Evolutionary conservation across 2,888 invertebrate genomes (phyloP).

Genomic region (Diachrysia chrysitis): DNA sequence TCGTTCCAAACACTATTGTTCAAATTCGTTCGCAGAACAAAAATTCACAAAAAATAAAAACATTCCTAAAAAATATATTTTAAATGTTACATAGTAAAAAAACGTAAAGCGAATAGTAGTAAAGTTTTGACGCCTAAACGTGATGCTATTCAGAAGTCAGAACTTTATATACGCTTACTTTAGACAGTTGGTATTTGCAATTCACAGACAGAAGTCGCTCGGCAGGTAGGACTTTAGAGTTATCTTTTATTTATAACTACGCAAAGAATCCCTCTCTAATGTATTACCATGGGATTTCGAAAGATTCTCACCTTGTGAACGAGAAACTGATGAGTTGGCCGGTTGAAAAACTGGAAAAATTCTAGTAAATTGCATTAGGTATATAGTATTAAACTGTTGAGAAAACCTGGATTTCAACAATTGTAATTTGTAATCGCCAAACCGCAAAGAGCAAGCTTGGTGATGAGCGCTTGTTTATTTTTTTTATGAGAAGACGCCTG

Average conservation of each 20-base stretch:
- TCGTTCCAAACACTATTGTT: constrained; percentile 78
- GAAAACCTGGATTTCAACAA: too few relatives aligned
- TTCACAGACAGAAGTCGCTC: constrained; percentile 83
- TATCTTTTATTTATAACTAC: constrained; percentile 89
- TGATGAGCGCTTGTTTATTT: too few relatives aligned
- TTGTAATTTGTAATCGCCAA: too few relatives aligned
- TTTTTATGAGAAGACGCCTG: too few relatives aligned
- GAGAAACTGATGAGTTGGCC: constrained; percentile 22
- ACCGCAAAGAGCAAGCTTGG: too few relatives aligned
- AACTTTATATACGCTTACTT: constrained; percentile 65
- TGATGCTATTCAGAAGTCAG: constrained; percentile 70
- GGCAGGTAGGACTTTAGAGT: constrained; percentile 82
- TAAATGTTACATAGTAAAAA: constrained; percentile 40
- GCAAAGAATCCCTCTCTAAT: constrained; percentile 72
- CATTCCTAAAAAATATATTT: constrained; percentile 42
- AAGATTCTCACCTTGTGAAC: constrained; percentile 19
- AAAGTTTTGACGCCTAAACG: constrained; percentile 66
- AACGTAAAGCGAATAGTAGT: constrained; percentile 34
- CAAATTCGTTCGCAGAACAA: constrained; percentile 68
- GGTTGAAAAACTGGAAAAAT: too few relatives aligned
- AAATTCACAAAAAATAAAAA: too few relatives aligned
- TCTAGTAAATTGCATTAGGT: too few relatives aligned
- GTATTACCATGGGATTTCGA: constrained; percentile 64
- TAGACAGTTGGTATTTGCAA: constrained; percentile 83
- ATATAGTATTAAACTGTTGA: too few relatives aligned